Conservation (phyloP, 2,113 vertebrate species). For the Chaetodon auriga region DNA sequence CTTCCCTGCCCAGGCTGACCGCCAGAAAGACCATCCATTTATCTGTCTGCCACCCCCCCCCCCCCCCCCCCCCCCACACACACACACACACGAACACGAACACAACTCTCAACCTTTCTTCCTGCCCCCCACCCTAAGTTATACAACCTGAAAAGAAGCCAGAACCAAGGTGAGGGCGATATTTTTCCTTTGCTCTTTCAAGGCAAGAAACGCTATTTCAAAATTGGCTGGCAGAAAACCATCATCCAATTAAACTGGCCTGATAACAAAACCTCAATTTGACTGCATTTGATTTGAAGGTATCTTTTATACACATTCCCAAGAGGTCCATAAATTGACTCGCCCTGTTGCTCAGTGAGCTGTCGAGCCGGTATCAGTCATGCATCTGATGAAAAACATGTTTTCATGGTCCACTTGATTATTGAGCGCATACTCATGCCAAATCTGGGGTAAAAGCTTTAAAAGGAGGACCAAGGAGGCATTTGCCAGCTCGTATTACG, state of each 20-base stretch:
- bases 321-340: conserved; percentile 18
- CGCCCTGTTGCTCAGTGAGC: conserved; percentile 9
- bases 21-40: conserved; percentile 60
- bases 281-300: conserved; percentile 29
- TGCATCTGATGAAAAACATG: conserved; percentile 55
- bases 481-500: conserved; percentile 72
- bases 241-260: conserved; percentile 8
- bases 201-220: background rate
- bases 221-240: conserved; percentile 3
- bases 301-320: conserved; percentile 14
- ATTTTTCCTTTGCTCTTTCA: conserved; percentile 21
- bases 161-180: conserved; percentile 18
- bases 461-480: conserved; percentile 70
- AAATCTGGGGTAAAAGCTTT: conserved; percentile 82
- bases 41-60: conserved; percentile 25
- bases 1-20: conserved; percentile 24
- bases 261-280: conserved; percentile 5
- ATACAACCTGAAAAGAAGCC: background rate
- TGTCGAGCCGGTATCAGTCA: conserved; percentile 39
- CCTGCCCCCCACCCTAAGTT: background rate
- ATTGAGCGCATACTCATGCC: conserved; percentile 62
- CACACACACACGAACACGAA: background rate
- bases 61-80: too few relatives aligned
- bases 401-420: conserved; percentile 71
- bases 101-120: conserved; percentile 16